Percentiles rank a stretch among this genome's conserved stretches.
These are phyloP conservation scores for Poliocrania exsul DNA, from an alignment of 2,797 vertebrate genomes.

Conservation along the genomic window DNA sequence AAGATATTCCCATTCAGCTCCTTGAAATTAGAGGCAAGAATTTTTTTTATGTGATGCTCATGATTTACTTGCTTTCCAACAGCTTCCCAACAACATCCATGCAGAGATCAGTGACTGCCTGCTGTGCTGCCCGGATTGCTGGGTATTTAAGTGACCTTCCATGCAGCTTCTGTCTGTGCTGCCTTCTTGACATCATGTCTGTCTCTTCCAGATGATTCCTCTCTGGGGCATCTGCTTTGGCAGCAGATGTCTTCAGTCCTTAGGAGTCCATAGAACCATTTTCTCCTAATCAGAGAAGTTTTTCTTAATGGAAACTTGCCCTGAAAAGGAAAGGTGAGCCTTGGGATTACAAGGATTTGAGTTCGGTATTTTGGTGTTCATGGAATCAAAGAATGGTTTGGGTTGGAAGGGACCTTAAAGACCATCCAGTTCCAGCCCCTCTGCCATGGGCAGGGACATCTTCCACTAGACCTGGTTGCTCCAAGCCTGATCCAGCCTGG, in stretches of 20 bases:
- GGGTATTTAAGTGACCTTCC: rapidly evolving
- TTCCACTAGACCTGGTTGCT: background rate
- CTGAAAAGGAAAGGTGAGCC: background rate
- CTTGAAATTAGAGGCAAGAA: background rate
- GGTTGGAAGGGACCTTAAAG: background rate
- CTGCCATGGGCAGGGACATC: background rate
- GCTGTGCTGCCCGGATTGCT: background rate
- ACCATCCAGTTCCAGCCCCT: background rate
- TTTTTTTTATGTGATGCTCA: background rate
- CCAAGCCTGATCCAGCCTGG: rapidly evolving
- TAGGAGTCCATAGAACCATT: background rate
- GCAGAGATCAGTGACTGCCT: background rate
- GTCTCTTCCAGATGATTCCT: background rate
- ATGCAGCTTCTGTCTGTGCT: background rate
- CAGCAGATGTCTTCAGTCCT: background rate
- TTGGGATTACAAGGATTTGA: background rate
- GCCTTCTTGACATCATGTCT: background rate
- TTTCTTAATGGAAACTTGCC: background rate
- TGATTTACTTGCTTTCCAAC: background rate
- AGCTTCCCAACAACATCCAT: background rate
- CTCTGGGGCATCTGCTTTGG: background rate
- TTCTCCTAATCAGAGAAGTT: background rate
- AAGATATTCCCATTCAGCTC: background rate
- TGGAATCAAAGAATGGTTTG: background rate
- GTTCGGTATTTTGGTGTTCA: background rate